Base-by-base conservation (phyloP, 2,113 vertebrate species). In the Microcebus jonahi region DNA sequence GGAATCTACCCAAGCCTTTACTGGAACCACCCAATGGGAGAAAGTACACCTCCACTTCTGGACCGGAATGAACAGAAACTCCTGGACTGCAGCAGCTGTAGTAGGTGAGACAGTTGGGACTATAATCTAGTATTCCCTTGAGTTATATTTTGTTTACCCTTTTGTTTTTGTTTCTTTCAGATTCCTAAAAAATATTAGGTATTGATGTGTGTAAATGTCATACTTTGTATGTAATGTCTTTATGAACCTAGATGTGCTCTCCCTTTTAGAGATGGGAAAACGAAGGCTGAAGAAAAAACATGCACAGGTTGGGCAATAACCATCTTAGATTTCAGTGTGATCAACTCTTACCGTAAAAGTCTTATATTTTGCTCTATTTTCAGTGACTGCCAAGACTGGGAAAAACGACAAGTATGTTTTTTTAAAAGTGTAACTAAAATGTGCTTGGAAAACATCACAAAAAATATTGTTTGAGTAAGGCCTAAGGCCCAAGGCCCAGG, bases 371-470 rank as follows among this genome's bases (percentile, higher is more conserved):
- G 57, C 42, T 71, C 36, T 89, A 67, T 88, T 93, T 79, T 94
- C 31, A 79, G 75, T 84, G 45, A 90, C 55, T 70, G 27, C 53
- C 53, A 90, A 77, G 55, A 82, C 77, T 92, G 68, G 70, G 55
- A 63, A 97, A 96, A 96, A 88, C 36, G 81, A 94, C 92, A 96
- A 95, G 27, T 50, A 8, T 79, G 20, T 8, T 29, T 79, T 29
- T 93, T 96, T 90, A 27, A 21, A 87, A 96, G 34, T 45, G 29
- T 65, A 93, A 85, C 89, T 88, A 96, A 93, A 95, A 81, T 81
- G 45, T 87, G 36, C 55, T 90, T 90, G 59, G 87, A 96, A 90
- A 96, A 65, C 34, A 57, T 50, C 20, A 80, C 17, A 57, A 86
- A 84, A 84, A 77, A 88, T 75, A 87, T 55, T 57, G 63, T 94